These are phyloP conservation scores for Platycnemis pennipes DNA, from an alignment of 2,888 invertebrate genomes.

Conservation along the genomic window DNA sequence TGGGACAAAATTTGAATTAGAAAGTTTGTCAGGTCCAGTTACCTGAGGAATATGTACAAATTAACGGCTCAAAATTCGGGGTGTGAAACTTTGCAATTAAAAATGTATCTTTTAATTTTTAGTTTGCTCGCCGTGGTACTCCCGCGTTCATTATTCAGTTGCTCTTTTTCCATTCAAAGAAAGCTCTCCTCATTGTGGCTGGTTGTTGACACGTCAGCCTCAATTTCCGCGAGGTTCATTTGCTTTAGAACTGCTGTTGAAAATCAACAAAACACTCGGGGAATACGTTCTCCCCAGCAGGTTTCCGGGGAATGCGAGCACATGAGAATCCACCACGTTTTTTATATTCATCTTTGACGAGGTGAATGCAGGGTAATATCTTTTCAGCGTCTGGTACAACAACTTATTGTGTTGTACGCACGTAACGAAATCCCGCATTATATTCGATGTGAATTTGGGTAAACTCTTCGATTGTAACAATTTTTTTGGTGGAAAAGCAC, in stretches of 20 bases:
- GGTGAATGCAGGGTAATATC: neutral
- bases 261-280: neutral
- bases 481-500: no score
- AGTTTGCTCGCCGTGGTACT: neutral
- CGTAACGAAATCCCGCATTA: no score
- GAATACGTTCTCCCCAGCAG: neutral
- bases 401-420: neutral
- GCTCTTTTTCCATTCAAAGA: slow-evolving; percentile 1
- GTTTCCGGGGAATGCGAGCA: neutral
- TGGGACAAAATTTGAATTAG: neutral
- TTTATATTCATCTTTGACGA: neutral
- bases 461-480: no score
- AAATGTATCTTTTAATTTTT: slow-evolving; percentile 11
- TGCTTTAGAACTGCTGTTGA: neutral
- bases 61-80: neutral
- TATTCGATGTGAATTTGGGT: no score
- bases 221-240: neutral
- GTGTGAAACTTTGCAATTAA: neutral
- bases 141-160: neutral
- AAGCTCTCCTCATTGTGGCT: neutral
- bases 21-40: neutral
- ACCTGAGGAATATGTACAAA: neutral
- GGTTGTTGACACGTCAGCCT: neutral
- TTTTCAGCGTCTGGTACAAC: neutral
- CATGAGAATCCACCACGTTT: neutral